Evolutionary conservation across 23 tunicate genomes (phyloP).

Genomic region (Styela plicata): DNA sequence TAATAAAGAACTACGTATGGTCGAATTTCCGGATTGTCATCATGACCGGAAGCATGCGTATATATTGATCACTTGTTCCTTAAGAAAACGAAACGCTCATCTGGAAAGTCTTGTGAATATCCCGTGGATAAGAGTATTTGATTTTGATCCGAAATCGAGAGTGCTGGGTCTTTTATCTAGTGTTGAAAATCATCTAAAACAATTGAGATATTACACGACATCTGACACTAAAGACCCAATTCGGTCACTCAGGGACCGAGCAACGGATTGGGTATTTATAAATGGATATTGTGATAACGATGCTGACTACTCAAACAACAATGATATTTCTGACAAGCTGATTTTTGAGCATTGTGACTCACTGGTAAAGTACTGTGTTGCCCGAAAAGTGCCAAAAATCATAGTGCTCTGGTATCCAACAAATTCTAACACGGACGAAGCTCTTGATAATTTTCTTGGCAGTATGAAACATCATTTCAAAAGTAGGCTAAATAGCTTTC

Average conservation of each 20-base stretch:
- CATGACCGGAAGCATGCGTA: constrained; percentile 2
- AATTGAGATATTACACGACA: not conserved
- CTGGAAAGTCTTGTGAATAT: constrained; percentile 32
- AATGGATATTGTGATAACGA: constrained; percentile 27
- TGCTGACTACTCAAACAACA: not conserved
- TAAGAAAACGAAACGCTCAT: not conserved
- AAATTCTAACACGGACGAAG: not conserved
- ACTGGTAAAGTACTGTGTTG: not conserved
- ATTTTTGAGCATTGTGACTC: not conserved
- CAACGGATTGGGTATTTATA: constrained; percentile 28
- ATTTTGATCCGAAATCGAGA: constrained; percentile 47
- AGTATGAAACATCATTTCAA: not conserved
- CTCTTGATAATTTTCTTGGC: not conserved
- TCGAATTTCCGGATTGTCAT: constrained; percentile 5
- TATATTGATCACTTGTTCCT: not conserved
- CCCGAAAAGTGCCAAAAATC: not conserved
- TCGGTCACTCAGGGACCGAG: not conserved
- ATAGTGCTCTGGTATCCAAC: constrained; percentile 7
- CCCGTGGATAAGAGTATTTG: constrained; percentile 71
- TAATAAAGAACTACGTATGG: not conserved
- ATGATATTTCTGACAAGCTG: not conserved
- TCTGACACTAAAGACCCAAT: constrained; percentile 2
- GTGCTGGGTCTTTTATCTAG: constrained; percentile 24
- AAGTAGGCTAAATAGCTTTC: not conserved
- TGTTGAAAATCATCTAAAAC: constrained; percentile 1